Percentiles rank a stretch among this genome's conserved stretches.
Evolutionary conservation across 1,140 invertebrate species (phyloP).

Genomic region (Ostrea edulis): DNA sequence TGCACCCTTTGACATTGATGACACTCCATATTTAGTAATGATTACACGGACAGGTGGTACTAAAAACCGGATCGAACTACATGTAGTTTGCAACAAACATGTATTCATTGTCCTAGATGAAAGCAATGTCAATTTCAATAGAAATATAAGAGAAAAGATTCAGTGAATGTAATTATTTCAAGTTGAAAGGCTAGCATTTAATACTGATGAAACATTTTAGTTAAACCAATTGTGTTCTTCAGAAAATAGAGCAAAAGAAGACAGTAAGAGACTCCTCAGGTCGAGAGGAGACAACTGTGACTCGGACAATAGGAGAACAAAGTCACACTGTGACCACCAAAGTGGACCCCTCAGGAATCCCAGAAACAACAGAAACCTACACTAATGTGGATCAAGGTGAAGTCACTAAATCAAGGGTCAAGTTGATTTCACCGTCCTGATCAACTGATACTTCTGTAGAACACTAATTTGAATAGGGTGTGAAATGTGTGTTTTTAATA

Average conservation of each 20-base stretch:
- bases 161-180: too few species aligned
- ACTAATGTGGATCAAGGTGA: constrained; percentile 64
- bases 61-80: too few species aligned
- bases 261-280: constrained; percentile 60
- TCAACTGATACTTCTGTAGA: not conserved
- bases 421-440: not conserved
- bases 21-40: too few species aligned
- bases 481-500: too few species aligned
- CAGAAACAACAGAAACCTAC: constrained; percentile 59
- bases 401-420: not conserved
- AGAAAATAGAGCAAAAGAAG: constrained; percentile 62
- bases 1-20: too few species aligned
- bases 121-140: too few species aligned
- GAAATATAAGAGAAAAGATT: too few species aligned
- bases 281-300: constrained; percentile 62
- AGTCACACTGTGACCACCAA: constrained; percentile 60
- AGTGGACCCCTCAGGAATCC: constrained; percentile 54
- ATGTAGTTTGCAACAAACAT: too few species aligned
- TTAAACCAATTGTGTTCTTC: not conserved
- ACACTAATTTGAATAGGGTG: not conserved
- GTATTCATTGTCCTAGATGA: too few species aligned
- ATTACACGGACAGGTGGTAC: too few species aligned
- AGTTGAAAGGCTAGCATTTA: too few species aligned
- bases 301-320: constrained; percentile 57
- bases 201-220: not conserved